Conservation (phyloP, 1,140 invertebrate genomes). For the Trichonephila clavata region DNA sequence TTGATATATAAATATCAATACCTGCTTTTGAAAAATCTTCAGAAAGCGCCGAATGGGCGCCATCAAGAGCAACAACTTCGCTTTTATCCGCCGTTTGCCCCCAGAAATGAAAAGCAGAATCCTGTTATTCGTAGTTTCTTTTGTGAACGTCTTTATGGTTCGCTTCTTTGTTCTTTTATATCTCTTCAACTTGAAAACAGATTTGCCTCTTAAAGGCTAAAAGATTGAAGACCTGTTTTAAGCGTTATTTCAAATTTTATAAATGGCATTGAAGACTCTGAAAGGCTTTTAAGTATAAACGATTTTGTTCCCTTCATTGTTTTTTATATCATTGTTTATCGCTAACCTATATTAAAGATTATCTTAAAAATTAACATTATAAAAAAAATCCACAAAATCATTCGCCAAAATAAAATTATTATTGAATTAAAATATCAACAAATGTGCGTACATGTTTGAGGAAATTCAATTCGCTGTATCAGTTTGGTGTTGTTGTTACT, state of each 20-base stretch:
- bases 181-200: not conserved
- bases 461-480: no score
- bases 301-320: not conserved
- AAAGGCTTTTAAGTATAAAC: not conserved
- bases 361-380: no score
- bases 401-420: no score
- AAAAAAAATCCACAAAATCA: no score
- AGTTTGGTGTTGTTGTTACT: no score
- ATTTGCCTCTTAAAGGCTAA: not conserved
- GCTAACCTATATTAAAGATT: no score
- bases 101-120: not conserved
- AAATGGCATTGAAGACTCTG: not conserved
- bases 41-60: not conserved
- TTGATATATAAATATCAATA: conserved; percentile 23
- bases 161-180: not conserved
- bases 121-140: not conserved
- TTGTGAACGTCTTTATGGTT: not conserved
- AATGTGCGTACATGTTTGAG: no score
- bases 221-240: conserved; percentile 8
- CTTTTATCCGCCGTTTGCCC: not conserved
- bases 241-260: conserved; percentile 13
- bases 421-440: no score
- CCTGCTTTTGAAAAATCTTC: not conserved
- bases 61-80: conserved; percentile 7
- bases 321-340: not conserved